A percentile compares a stretch with the other conserved stretches of the same genome.
phyloP scores from a whole-genome alignment of 2,113 vertebrate genomes.

The Lasiurus borealis region DNA sequence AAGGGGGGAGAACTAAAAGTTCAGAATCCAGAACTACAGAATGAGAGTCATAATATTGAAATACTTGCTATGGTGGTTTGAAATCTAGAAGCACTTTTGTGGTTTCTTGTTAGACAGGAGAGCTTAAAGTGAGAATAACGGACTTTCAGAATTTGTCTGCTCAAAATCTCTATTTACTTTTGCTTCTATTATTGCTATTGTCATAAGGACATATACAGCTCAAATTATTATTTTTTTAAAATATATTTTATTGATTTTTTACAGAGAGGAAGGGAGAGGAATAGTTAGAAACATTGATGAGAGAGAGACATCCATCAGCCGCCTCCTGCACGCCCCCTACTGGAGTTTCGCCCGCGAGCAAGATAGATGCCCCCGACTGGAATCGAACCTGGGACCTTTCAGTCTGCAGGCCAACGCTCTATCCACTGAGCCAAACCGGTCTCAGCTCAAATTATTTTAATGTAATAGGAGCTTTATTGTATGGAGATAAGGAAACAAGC shows the following conservation, averaged over 20 bases:
- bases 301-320: too few species aligned
- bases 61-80: neutral
- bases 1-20: neutral
- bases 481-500: neutral
- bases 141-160: neutral
- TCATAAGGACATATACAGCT: neutral
- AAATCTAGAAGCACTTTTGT: neutral
- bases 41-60: neutral
- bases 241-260: too few species aligned
- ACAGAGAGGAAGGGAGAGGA: too few species aligned
- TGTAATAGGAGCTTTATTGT: neutral
- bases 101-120: neutral
- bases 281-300: too few species aligned
- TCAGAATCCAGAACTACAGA: neutral
- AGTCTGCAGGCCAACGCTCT: too few species aligned
- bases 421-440: too few species aligned
- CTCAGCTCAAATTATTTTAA: slow-evolving; percentile 40
- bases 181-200: neutral
- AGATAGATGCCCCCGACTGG: too few species aligned
- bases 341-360: too few species aligned
- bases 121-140: neutral
- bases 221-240: too few species aligned
- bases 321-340: too few species aligned
- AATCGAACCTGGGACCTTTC: too few species aligned
- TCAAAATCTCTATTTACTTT: neutral